A percentile compares a stretch with the other conserved stretches of the same genome.
Evolutionary conservation across 64 coral and sea anemone genomes (phyloP).

Genomic region (Montipora capricornis): DNA sequence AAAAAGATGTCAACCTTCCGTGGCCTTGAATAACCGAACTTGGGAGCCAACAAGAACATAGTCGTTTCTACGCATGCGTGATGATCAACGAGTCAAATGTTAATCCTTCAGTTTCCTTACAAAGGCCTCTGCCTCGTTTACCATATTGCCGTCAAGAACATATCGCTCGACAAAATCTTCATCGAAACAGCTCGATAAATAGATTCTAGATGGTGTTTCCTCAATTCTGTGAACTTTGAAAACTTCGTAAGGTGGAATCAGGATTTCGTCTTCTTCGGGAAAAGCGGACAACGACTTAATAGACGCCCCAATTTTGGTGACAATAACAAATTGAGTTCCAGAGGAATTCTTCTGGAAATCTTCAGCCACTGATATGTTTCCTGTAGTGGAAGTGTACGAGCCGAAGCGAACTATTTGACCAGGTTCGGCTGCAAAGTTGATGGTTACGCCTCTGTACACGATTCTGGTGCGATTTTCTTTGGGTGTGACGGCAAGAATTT

Average conservation of each 20-base stretch:
- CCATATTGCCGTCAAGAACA: conserved; percentile 41
- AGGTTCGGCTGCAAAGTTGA: conserved; percentile 27
- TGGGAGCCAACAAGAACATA: no score
- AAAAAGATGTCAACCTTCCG: no score
- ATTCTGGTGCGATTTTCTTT: conserved; percentile 68
- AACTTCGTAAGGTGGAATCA: conserved; percentile 74
- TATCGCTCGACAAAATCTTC: conserved; percentile 78
- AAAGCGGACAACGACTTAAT: conserved; percentile 74
- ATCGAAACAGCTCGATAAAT: conserved; percentile 67
- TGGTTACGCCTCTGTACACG: conserved; percentile 70
- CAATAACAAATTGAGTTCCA: conserved; percentile 81
- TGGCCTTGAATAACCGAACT: no score
- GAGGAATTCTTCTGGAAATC: conserved; percentile 55
- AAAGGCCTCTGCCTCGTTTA: conserved; percentile 44
- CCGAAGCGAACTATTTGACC: conserved; percentile 74
- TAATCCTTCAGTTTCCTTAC: conserved; percentile 23
- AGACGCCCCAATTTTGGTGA: conserved; percentile 73
- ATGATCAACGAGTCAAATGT: not conserved
- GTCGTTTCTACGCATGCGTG: no score
- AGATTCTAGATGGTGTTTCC: conserved; percentile 49
- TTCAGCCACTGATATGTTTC: conserved; percentile 55
- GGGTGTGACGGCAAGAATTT: conserved; percentile 68
- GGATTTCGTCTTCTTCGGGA: conserved; percentile 77
- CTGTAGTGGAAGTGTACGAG: conserved; percentile 79
- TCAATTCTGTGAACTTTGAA: conserved; percentile 72